Evolutionary conservation across 2,113 vertebrate genomes (phyloP).

Genomic region (Amblyornis subalaris): DNA sequence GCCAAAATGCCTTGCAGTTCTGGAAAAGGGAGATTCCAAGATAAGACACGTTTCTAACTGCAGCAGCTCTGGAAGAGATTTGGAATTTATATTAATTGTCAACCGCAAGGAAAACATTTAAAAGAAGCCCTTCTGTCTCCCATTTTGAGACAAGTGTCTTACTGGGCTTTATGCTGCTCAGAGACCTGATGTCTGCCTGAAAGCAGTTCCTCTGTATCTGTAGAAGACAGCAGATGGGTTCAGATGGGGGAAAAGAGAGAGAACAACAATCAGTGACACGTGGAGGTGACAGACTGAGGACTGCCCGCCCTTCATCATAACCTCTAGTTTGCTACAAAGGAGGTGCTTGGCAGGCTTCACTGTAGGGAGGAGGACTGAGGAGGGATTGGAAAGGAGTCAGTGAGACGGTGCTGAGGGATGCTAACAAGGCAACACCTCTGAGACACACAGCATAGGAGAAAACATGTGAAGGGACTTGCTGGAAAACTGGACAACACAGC

Average conservation of each 20-base stretch:
- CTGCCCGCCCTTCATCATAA: background rate
- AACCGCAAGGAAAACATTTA: conserved; percentile 3
- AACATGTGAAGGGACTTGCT: background rate
- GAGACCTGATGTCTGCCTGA: background rate
- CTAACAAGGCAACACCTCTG: background rate
- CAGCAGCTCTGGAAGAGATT: background rate
- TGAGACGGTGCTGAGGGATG: background rate
- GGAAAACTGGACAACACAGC: background rate
- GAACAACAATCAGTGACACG: background rate
- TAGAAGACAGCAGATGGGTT: conserved; percentile 1
- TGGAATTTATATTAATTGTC: conserved; percentile 1
- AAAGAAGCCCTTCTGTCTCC: background rate
- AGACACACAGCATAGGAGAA: background rate
- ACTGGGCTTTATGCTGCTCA: background rate
- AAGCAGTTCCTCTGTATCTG: background rate
- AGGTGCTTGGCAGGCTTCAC: background rate
- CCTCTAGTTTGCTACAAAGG: background rate
- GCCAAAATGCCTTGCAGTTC: conserved; percentile 10
- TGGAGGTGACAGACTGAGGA: background rate
- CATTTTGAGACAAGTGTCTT: background rate
- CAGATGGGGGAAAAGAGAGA: background rate
- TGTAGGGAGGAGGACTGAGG: background rate
- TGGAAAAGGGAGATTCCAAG: conserved; percentile 29
- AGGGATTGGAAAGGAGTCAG: background rate
- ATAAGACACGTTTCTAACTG: background rate